These are phyloP conservation scores for Craniophora ligustri DNA, from an alignment of 2,888 invertebrate genomes.

Conservation along the genomic window DNA sequence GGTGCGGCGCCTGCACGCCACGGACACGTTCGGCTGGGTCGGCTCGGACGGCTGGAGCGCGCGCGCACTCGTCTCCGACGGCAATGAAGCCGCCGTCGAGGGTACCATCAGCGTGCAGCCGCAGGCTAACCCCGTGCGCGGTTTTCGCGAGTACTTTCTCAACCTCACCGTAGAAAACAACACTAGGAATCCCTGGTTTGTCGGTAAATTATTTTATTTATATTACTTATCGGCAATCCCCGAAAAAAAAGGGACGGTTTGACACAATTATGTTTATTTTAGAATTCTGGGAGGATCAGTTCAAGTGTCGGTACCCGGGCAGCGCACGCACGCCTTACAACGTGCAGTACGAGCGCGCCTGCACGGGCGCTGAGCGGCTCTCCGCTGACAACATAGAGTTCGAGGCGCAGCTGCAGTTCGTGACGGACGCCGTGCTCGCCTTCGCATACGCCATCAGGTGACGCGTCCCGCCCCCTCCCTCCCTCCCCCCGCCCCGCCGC, in stretches of 20 bases:
- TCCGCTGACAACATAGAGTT: conserved; percentile 93
- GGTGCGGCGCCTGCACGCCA: conserved; percentile 94
- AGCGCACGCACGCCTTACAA: conserved; percentile 95
- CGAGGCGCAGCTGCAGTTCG: conserved; percentile 98
- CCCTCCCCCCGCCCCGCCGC: too few species aligned
- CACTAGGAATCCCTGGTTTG: conserved; percentile 98
- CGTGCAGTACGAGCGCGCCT: conserved; percentile 90
- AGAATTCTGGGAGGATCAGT: conserved; percentile 99
- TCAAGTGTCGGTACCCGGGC: conserved; percentile 95
- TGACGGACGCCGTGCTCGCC: conserved; percentile 97
- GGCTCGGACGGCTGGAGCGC: conserved; percentile 99
- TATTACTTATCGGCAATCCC: too few species aligned
- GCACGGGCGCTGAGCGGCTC: conserved; percentile 94
- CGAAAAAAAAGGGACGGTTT: too few species aligned
- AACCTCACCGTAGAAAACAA: conserved; percentile 95
- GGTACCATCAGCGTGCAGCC: conserved; percentile 97
- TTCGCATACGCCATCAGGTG: conserved; percentile 96
- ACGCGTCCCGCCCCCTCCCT: not conserved
- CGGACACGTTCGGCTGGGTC: conserved; percentile 97
- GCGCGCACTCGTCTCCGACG: conserved; percentile 94
- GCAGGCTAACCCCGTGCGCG: conserved; percentile 95
- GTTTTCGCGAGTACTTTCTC: conserved; percentile 96
- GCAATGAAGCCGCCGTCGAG: conserved; percentile 94
- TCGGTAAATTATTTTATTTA: too few species aligned
- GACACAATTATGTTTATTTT: conserved; percentile 43